Evolutionary conservation across 2,113 vertebrate species (phyloP).

Genomic region (Phalacrocorax carbo): DNA sequence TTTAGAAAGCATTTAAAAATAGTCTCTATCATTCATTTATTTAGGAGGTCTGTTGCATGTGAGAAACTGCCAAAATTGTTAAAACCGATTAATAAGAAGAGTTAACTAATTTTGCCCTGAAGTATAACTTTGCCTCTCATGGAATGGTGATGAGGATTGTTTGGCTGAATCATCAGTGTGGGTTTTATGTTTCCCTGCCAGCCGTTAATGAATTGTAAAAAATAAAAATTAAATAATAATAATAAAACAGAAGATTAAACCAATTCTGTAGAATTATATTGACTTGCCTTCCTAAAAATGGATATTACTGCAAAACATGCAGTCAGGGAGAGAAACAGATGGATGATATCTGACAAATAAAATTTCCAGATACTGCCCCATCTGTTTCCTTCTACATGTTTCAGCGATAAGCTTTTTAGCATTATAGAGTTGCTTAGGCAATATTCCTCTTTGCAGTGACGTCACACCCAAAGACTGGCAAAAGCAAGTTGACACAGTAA

Average conservation of each 20-base stretch:
- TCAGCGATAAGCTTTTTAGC: constrained; percentile 57
- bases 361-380: constrained; percentile 75
- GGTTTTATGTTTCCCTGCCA: constrained; percentile 65
- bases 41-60: constrained; percentile 42
- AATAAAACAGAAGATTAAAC: constrained; percentile 59
- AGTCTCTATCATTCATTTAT: constrained; percentile 53
- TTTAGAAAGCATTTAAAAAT: constrained; percentile 53
- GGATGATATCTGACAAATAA: constrained; percentile 70
- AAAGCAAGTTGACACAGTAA: not conserved
- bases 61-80: constrained; percentile 62
- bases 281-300: constrained; percentile 69
- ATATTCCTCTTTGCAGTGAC: constrained; percentile 29
- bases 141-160: constrained; percentile 28
- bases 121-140: constrained; percentile 52
- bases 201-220: constrained; percentile 61
- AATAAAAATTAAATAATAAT: constrained; percentile 54
- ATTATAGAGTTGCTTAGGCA: constrained; percentile 47
- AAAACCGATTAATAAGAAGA: constrained; percentile 61
- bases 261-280: constrained; percentile 59
- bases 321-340: constrained; percentile 71
- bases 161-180: constrained; percentile 52
- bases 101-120: constrained; percentile 66
- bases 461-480: not conserved
- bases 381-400: constrained; percentile 71
- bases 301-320: constrained; percentile 65